Evolutionary conservation across 1,140 invertebrate species (phyloP), one percentile per base, ranked within the genome.

Genomic region (Andricus grossulariae): DNA sequence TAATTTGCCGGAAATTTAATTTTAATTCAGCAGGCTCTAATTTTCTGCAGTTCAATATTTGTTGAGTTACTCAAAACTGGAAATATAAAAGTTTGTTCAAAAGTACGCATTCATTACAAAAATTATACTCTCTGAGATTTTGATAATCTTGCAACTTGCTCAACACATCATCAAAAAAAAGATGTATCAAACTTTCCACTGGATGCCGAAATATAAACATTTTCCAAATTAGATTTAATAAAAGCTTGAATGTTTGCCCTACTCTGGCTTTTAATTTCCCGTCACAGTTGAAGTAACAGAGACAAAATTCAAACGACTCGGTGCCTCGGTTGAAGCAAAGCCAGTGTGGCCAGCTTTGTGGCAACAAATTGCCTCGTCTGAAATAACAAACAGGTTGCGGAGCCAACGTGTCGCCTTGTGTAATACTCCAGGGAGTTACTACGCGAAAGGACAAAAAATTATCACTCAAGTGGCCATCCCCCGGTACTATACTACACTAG

Each of bases 281-380:
- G 13, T 39, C 16, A 45, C 39, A 39, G 25, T 66, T 60, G 21
- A 60, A 60, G 21, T 15, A 32, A 25, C 12, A 32, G 15, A 39
- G 60, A 39, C 3, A 39, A 66, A 66, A 66, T 66, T 66, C 60
- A 32, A n/a, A 55, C 16, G 74, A 19, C n/a, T 39, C 54, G 50
- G 54, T 55, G 52, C 15, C 50, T 75, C 16, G 55, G 73, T 51
- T 75, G 72, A 72, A 45, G 55, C 72, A 55, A 77, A 74, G 52
- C 72, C 12, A 66, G 32, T 39, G 71, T 55, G 18, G 50, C 18
- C 60, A 76, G 71, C 70, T 50, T 60, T 74, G 57, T 73, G 76
- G 75, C 79, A 81, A 86, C 84, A 84, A 86, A 86, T 85, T 79
- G 79, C 84, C 73, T 81, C 79, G 82, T 82, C 84, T 85, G 84